phyloP scores from a whole-genome alignment of 2,888 invertebrate species.

The Microplitis deprimator region DNA sequence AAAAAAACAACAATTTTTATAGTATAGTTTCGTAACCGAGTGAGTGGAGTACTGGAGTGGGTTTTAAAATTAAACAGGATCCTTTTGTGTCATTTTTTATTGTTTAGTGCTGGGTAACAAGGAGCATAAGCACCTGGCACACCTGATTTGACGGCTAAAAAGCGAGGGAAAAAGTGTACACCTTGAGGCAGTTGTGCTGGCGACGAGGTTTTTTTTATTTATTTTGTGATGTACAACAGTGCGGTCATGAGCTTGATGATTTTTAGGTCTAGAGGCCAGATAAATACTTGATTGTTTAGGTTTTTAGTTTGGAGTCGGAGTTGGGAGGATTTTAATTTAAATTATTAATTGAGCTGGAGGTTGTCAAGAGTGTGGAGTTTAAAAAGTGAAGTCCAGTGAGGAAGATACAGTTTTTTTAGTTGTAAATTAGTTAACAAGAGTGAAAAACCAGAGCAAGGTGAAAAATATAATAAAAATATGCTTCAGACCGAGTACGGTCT shows the following conservation, averaged over 20 bases:
- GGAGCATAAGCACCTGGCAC: background rate
- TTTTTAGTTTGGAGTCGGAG: background rate
- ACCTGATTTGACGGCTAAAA: background rate
- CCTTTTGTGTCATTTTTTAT: background rate
- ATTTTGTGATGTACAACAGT: background rate
- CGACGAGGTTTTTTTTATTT: background rate
- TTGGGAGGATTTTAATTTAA: background rate
- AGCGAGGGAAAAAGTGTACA: background rate
- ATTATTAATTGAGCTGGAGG: too few relatives aligned
- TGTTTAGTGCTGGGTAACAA: background rate
- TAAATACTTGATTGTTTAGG: background rate
- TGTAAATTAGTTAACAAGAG: background rate
- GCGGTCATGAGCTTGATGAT: background rate
- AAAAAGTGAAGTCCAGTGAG: too few relatives aligned
- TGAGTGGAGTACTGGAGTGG: background rate
- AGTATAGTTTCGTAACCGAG: background rate
- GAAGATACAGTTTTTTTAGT: background rate
- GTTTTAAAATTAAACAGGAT: background rate
- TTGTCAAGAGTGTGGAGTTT: too few relatives aligned
- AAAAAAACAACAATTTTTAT: background rate
- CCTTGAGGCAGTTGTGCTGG: background rate
- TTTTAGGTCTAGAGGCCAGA: background rate
- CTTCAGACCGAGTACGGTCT: conserved; percentile 16
- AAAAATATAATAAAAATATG: conserved; percentile 11
- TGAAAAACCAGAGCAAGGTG: background rate